Conservation (phyloP, 2,888 invertebrate species). For the Cosmia pyralina region DNA sequence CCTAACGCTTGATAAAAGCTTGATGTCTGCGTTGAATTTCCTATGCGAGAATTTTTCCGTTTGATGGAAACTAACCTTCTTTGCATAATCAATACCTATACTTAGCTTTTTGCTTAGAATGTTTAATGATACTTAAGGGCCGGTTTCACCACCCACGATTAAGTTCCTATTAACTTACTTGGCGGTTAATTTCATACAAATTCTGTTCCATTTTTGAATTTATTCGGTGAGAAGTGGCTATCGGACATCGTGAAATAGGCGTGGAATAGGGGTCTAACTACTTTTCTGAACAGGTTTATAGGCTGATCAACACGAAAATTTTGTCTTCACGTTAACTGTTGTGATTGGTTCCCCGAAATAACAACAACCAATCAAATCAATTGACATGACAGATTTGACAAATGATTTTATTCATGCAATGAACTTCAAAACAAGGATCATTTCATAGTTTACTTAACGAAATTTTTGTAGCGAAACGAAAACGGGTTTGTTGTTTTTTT, state of each 20-base stretch:
- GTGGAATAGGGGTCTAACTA: not conserved
- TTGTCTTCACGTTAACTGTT: not conserved
- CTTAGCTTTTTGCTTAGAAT: conserved; percentile 25
- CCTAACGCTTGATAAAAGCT: too few relatives aligned
- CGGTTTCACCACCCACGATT: too few relatives aligned
- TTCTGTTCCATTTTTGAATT: too few relatives aligned
- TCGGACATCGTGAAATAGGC: too few relatives aligned
- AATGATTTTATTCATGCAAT: not conserved
- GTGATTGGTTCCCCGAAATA: not conserved
- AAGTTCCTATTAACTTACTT: too few relatives aligned
- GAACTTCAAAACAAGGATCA: not conserved
- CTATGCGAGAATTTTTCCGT: too few relatives aligned
- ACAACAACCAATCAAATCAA: not conserved
- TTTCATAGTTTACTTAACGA: too few relatives aligned
- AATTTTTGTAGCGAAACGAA: not conserved
- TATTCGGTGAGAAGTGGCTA: too few relatives aligned
- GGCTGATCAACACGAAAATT: not conserved
- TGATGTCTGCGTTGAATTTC: too few relatives aligned
- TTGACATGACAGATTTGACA: not conserved
- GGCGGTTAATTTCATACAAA: too few relatives aligned
- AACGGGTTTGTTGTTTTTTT: not conserved
- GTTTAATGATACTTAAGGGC: not conserved
- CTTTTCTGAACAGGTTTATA: conserved; percentile 6
- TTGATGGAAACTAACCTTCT: not conserved
- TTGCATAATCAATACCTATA: conserved; percentile 46